phyloP scores from a whole-genome alignment of 2,113 vertebrate species.

The Vanacampus margaritifer region DNA sequence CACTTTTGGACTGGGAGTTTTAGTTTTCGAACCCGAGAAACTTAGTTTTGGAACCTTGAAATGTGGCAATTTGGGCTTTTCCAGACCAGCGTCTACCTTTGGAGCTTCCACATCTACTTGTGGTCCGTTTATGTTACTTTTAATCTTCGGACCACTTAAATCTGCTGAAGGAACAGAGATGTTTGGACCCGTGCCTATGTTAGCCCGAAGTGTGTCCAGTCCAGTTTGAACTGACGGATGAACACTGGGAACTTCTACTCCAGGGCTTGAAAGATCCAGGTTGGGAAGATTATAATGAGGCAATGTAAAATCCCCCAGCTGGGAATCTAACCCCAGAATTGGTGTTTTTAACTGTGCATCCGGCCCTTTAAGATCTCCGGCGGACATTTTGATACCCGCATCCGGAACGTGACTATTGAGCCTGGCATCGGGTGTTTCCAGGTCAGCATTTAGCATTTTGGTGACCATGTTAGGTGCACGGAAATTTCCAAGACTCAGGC shows the following conservation, averaged over 20 bases:
- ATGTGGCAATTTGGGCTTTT: constrained; percentile 47
- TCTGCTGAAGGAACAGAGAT: constrained; percentile 35
- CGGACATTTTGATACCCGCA: constrained; percentile 28
- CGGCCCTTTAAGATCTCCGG: constrained; percentile 28
- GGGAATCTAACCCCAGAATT: constrained; percentile 35
- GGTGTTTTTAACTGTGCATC: constrained; percentile 43
- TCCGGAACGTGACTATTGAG: constrained; percentile 8
- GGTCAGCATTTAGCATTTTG: constrained; percentile 26
- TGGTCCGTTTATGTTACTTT: constrained; percentile 32
- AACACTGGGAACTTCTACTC: constrained; percentile 38
- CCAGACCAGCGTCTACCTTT: constrained; percentile 37
- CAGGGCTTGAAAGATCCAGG: constrained; percentile 43
- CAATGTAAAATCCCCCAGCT: constrained; percentile 46
- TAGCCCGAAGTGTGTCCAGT: constrained; percentile 41
- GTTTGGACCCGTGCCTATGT: constrained; percentile 16
- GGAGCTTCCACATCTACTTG: constrained; percentile 41
- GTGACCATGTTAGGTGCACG: constrained; percentile 15
- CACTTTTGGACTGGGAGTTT: constrained; percentile 17
- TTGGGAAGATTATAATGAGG: constrained; percentile 55
- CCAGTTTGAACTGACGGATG: constrained; percentile 29
- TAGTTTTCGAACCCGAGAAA: constrained; percentile 23
- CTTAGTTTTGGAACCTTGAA: constrained; percentile 50
- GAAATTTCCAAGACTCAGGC: constrained; percentile 9
- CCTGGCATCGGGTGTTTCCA: constrained; percentile 23
- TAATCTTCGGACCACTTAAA: constrained; percentile 31